Percentiles rank a stretch among this genome's conserved stretches.
Conservation (phyloP, 1,140 invertebrate species). For the Octopus sinensis region DNA sequence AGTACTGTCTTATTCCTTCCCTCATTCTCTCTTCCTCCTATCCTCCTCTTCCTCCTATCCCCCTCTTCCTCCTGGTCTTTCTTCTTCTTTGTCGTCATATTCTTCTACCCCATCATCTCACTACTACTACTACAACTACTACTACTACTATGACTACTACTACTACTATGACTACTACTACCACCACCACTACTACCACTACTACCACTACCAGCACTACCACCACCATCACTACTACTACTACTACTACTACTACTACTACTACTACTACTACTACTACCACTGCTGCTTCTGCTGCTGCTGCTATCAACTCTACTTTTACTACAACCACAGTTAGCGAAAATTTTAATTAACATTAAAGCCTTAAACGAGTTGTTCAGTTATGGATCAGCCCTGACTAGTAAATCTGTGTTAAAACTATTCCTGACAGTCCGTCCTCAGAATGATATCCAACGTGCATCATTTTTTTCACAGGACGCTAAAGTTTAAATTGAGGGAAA, state of each 20-base stretch:
- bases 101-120: background rate
- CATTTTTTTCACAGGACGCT: no score
- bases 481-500: no score
- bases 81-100: background rate
- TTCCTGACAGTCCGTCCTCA: no score
- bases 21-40: background rate
- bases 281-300: background rate
- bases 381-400: no score
- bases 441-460: no score
- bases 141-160: background rate
- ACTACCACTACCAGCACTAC: background rate
- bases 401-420: no score
- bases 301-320: no score
- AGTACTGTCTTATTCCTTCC: conserved; percentile 16
- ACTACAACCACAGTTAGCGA: no score
- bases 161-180: conserved; percentile 2
- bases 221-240: background rate
- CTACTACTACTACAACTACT: background rate
- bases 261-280: background rate
- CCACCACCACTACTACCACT: background rate
- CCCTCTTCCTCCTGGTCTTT: background rate
- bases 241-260: background rate
- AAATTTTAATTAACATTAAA: no score
- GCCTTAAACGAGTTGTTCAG: no score
- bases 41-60: background rate